These are phyloP conservation scores for Acanthosepion pharaonis DNA, from an alignment of 2,888 invertebrate genomes.

Conservation along the genomic window DNA sequence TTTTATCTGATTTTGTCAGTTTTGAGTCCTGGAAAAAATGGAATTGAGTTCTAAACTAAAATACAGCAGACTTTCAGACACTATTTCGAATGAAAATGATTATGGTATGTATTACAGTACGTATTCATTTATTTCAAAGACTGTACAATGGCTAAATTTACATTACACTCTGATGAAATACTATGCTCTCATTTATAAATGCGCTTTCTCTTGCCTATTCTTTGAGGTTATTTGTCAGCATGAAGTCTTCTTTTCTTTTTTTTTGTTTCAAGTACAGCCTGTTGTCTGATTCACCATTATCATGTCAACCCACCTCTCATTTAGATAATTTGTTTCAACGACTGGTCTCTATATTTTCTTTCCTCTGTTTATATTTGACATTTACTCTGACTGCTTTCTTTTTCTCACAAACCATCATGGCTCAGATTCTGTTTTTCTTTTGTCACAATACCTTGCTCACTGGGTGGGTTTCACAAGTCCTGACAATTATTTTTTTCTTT, in stretches of 20 bases:
- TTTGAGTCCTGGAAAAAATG: too few relatives aligned
- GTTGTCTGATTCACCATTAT: not conserved
- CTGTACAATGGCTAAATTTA: not conserved
- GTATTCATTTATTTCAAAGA: not conserved
- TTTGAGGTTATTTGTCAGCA: not conserved
- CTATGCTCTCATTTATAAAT: not conserved
- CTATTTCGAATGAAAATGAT: not conserved
- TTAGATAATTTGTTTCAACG: slow-evolving; percentile 18
- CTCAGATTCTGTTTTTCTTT: not conserved
- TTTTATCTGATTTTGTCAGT: too few relatives aligned
- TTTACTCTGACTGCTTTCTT: not conserved
- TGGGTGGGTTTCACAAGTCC: not conserved
- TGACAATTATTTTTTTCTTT: too few relatives aligned
- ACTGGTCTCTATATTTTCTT: not conserved
- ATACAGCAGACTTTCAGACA: too few relatives aligned
- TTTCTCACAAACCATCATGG: not conserved
- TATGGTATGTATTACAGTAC: too few relatives aligned
- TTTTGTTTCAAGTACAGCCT: not conserved
- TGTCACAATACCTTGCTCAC: not conserved
- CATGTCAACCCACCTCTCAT: not conserved
- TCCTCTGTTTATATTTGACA: slow-evolving; percentile 33
- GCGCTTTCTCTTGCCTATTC: not conserved
- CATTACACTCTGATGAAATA: not conserved
- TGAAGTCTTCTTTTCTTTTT: not conserved
- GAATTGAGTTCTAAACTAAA: too few relatives aligned